A percentile compares a stretch with the other conserved stretches of the same genome.
phyloP scores from a whole-genome alignment of 2,888 invertebrate species.

The Merodon equestris region DNA sequence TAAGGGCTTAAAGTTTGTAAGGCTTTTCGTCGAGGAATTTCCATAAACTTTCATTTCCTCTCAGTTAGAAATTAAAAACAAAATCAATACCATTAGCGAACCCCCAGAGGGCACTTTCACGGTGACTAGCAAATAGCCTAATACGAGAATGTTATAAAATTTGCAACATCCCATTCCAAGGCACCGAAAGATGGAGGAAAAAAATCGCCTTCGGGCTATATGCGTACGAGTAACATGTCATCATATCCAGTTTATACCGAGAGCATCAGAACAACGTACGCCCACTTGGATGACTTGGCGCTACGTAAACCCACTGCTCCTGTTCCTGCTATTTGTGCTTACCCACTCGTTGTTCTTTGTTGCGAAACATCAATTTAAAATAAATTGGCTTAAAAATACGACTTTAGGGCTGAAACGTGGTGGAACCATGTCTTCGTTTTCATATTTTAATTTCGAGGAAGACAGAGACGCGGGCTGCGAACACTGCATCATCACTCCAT shows the following conservation, averaged over 20 bases:
- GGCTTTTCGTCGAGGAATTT: no score
- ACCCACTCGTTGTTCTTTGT: slow-evolving; percentile 14
- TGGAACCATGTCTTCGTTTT: slow-evolving; percentile 30
- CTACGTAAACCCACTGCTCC: no score
- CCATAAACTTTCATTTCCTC: no score
- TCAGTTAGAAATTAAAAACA: no score
- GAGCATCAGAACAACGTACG: slow-evolving; percentile 28
- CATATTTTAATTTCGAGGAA: slow-evolving; percentile 22
- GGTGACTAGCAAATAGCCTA: no score
- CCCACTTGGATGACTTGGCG: not conserved
- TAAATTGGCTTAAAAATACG: slow-evolving; percentile 48
- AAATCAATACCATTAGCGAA: no score
- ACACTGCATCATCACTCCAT: slow-evolving; percentile 15
- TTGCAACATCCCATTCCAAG: no score
- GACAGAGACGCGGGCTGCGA: not conserved
- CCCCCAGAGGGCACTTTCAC: no score
- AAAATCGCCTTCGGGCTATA: no score
- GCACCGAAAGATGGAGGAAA: no score
- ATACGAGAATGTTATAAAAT: no score
- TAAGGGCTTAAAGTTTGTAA: no score
- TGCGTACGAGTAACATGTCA: not conserved
- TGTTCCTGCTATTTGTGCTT: not conserved
- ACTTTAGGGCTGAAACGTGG: slow-evolving; percentile 4
- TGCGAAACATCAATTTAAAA: slow-evolving; percentile 47
- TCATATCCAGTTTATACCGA: not conserved